Base-by-base conservation (phyloP, 2,888 invertebrate genomes). In the Drosophila mayaguana region DNA sequence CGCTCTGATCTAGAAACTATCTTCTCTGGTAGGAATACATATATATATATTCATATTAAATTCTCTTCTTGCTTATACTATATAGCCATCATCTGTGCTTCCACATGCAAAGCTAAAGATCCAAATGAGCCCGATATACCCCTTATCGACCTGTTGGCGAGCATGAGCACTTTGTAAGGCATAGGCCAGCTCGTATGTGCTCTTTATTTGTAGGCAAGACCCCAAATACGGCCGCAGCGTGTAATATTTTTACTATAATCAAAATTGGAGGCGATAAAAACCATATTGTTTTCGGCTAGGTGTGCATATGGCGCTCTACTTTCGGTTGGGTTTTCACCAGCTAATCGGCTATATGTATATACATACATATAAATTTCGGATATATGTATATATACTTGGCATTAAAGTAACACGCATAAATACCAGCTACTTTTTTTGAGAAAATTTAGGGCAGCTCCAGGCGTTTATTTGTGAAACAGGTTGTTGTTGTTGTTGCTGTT, bases 211-310 rank as follows among this genome's bases (percentile, higher is more conserved):
- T 48, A 36, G 59, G 68, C 56, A 43, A 42, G 32, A 50, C 12
- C 20, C 28, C 28, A 48, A 59, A 32, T 12, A 18, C 69, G 56
- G 57, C 63, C 71, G 54, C 85, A 73, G 88, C 83, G 83, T 85
- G 90, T 86, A 88, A 85, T 88, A 88, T 82, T 88, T 89, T 82
- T 72, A 71, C 83, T 82, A 89, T 88, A 88, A 81, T 88, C 88
- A 81, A 74, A 68, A 62, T 53, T 75, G 55, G 59, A 14, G 66
- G 54, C 88, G 86, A 86, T 90, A 88, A 90, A 89, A 80, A 80
- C 86, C 86, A 86, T 88, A 86, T 86, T 89, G 90, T 89, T 76
- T 72, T 55, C 53, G 69, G 48, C 69, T 69, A 86, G 83, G 83
- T 83, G 81, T 72, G 73, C 88, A 88, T 76, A 79, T 89, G 89